Conservation (phyloP, 2,113 vertebrate genomes). For the Bucco capensis region DNA sequence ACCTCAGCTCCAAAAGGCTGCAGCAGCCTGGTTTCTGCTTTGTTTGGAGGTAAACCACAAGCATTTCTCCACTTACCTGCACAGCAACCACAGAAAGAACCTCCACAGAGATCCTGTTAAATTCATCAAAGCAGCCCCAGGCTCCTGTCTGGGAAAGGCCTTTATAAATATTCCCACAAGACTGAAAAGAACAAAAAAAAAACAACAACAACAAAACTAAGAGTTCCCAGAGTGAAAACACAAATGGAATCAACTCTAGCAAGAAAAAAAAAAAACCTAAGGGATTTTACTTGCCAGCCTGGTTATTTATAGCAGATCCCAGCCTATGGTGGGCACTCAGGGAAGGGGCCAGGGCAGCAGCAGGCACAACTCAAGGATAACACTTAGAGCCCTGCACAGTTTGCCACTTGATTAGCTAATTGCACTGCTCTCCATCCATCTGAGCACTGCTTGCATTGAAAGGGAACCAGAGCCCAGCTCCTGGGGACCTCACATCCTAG, state of each 20-base stretch:
- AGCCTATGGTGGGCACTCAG: slow-evolving; percentile 12
- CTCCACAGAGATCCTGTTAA: slow-evolving; percentile 96
- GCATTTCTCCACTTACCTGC: slow-evolving; percentile 78
- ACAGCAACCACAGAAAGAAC: slow-evolving; percentile 96
- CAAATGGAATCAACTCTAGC: neutral
- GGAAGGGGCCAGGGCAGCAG: neutral
- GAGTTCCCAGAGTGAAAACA: slow-evolving; percentile 34
- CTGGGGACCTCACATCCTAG: neutral
- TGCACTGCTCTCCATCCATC: slow-evolving; percentile 7
- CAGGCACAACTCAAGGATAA: slow-evolving; percentile 25
- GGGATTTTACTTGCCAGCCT: slow-evolving; percentile 11
- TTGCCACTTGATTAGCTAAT: slow-evolving; percentile 37
- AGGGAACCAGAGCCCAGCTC: slow-evolving; percentile 39
- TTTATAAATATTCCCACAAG: slow-evolving; percentile 98
- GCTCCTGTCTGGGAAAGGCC: slow-evolving; percentile 95
- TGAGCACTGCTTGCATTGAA: slow-evolving; percentile 18
- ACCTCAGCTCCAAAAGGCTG: neutral
- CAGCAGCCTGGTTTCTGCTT: neutral
- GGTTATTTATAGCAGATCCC: slow-evolving; percentile 30
- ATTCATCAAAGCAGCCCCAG: slow-evolving; percentile 98
- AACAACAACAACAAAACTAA: neutral
- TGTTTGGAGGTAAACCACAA: neutral
- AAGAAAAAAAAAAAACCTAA: no score
- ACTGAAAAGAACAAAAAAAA: slow-evolving; percentile 70
- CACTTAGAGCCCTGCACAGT: slow-evolving; percentile 11